phyloP scores from a whole-genome alignment of 2,888 invertebrate species.

The Antheraea assamensis region DNA sequence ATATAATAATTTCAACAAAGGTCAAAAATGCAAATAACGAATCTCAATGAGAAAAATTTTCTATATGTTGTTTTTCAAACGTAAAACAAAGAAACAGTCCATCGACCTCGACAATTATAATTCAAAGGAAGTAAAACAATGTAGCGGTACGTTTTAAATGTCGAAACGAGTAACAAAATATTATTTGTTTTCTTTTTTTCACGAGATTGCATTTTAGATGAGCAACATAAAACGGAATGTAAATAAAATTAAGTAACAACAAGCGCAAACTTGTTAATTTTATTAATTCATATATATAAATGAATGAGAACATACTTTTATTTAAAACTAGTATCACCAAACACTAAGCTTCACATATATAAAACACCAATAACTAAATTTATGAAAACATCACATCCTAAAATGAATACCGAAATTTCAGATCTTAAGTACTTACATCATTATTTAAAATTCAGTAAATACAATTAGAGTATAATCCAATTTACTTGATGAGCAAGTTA shows the following conservation, averaged over 20 bases:
- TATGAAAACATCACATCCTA: background rate
- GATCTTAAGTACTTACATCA: background rate
- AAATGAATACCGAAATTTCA: background rate
- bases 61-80: constrained; percentile 11
- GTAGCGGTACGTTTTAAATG: background rate
- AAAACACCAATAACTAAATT: background rate
- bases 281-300: background rate
- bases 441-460: background rate
- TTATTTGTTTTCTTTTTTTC: background rate
- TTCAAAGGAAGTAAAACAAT: constrained; percentile 21
- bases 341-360: background rate
- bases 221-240: background rate
- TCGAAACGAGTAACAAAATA: constrained; percentile 3
- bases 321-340: background rate
- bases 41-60: constrained; percentile 8
- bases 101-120: constrained; percentile 17
- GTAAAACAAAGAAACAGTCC: constrained; percentile 15
- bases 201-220: constrained; percentile 8
- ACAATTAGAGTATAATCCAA: background rate
- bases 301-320: background rate
- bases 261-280: background rate
- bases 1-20: background rate
- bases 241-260: background rate
- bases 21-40: background rate
- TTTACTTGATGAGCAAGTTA: background rate